These are phyloP conservation scores for Melieria picta DNA, from an alignment of 2,888 invertebrate species.

Conservation along the genomic window DNA sequence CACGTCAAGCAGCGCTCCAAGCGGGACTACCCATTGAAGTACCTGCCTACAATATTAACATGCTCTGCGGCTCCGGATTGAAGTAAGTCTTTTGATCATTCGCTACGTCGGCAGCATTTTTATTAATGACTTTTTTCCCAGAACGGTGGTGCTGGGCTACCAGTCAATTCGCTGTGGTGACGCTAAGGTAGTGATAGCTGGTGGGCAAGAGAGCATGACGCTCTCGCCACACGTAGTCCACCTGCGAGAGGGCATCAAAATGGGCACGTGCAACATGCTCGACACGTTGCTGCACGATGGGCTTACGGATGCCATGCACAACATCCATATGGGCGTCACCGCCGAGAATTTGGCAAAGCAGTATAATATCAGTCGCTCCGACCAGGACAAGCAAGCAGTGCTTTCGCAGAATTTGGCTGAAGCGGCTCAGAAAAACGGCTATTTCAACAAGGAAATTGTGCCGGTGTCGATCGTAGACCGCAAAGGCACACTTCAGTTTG, in stretches of 20 bases:
- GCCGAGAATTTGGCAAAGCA: slow-evolving; percentile 81
- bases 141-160: slow-evolving; percentile 75
- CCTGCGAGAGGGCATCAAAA: slow-evolving; percentile 73
- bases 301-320: slow-evolving; percentile 78
- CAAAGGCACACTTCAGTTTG: slow-evolving; percentile 67
- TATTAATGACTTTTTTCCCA: slow-evolving; percentile 50
- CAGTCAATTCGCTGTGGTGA: slow-evolving; percentile 76
- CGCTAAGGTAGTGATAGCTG: slow-evolving; percentile 75
- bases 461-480: slow-evolving; percentile 70
- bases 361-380: slow-evolving; percentile 73
- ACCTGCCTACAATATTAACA: slow-evolving; percentile 78
- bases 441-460: slow-evolving; percentile 78
- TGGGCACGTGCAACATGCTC: slow-evolving; percentile 72
- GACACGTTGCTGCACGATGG: slow-evolving; percentile 79
- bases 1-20: slow-evolving; percentile 78
- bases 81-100: slow-evolving; percentile 68
- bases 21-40: slow-evolving; percentile 77
- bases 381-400: slow-evolving; percentile 77
- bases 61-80: slow-evolving; percentile 86
- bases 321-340: slow-evolving; percentile 83
- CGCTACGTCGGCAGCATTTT: background rate
- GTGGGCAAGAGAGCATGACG: slow-evolving; percentile 88
- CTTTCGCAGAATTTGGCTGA: slow-evolving; percentile 75
- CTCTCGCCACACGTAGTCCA: slow-evolving; percentile 75
- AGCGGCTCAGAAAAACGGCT: slow-evolving; percentile 71